Base-by-base conservation (phyloP, 2,113 vertebrate genomes). In the Centropus bengalensis region DNA sequence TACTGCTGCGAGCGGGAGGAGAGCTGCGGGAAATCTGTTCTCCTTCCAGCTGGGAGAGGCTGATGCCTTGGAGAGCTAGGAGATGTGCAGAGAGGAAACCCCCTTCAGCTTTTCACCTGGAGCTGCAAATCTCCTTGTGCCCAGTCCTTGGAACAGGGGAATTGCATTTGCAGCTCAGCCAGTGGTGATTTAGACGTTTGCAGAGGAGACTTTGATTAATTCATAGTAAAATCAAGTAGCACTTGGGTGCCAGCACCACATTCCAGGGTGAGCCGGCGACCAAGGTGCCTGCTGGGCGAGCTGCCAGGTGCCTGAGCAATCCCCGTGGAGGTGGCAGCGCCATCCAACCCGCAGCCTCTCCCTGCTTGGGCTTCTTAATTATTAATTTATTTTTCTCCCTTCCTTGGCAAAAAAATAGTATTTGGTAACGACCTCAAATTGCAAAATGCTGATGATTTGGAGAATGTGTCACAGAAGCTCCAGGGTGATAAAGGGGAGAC, bases 401-500 rank as follows among this genome's bases (percentile, higher is more conserved):
- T 97, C 92, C 94, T 71, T 96, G 96, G 95, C 95, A 97, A 96
- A 95, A 94, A 96, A 93, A 83, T 90, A 80, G 81, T 94, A 86
- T 96, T 96, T 96, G 87, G 89, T 91, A 97, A 96, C 64, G 56
- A 94, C 82, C 82, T 89, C 75, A 76, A 87, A 90, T 97, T 97
- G 88, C 94, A 97, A 97, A 97, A 97, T 96, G 96, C 86, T 95
- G 93, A 96, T 96, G 96, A 95, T 97, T 89, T 94, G 91, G 97
- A 97, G 96, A 96, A 97, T 97, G 96, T 95, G 88, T 97, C 92
- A 79, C 91, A 81, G 94, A 89, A 94, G 96, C 97, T 95, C 95
- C 95, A 96, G 96, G 97, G 97, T 95, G 97, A 97, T 95, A 97
- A 96, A 94, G 88, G 84, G 87, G 89, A 96, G 96, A 96, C 91